Conservation (phyloP, 2,113 vertebrate species). For the Salvelinus alpinus region DNA sequence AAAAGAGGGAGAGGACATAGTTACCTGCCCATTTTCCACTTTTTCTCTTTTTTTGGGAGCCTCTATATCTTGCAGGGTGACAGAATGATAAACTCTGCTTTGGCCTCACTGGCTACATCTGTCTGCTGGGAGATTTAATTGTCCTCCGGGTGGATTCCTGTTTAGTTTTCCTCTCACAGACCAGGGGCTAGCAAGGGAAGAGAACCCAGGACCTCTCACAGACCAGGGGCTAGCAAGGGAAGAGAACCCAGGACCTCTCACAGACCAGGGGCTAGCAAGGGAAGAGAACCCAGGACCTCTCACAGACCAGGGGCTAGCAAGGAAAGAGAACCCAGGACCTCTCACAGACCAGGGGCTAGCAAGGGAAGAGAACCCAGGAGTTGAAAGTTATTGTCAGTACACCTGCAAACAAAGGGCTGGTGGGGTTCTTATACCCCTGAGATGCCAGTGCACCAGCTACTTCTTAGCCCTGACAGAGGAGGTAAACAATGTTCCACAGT, state of each 20-base stretch:
- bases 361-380: neutral
- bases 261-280: no score
- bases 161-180: slow-evolving; percentile 46
- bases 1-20: neutral
- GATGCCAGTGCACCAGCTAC: neutral
- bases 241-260: neutral
- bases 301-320: no score
- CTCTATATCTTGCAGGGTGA: slow-evolving; percentile 25
- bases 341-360: slow-evolving; percentile 16
- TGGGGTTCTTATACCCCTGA: neutral
- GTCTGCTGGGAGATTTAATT: neutral
- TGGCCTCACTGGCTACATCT: neutral
- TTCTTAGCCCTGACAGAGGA: no score
- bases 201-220: no score
- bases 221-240: neutral
- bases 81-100: slow-evolving; percentile 30
- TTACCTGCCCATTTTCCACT: slow-evolving; percentile 40
- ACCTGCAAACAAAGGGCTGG: slow-evolving; percentile 1
- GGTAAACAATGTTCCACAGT: no score
- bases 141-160: slow-evolving; percentile 45
- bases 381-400: neutral
- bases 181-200: neutral
- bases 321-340: neutral
- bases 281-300: no score
- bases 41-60: slow-evolving; percentile 11